Evolutionary conservation across 35 echinoderm and acorn worm genomes (phyloP), one percentile per base, ranked within the genome.

Genomic region (Chiridota heheva): DNA sequence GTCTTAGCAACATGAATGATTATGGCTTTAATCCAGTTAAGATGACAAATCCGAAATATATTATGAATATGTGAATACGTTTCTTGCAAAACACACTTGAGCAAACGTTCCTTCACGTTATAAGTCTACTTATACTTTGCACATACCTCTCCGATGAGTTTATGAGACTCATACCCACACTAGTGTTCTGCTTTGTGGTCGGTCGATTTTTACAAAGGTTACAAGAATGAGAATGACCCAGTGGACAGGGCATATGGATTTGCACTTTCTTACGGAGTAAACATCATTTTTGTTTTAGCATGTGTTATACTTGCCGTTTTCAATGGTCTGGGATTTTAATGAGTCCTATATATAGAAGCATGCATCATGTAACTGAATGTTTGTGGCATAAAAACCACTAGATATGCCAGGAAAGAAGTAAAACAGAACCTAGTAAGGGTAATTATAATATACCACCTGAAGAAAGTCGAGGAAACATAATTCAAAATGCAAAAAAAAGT

Each of bases 61-160:
- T 7, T 5, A 1, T 69, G 0, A 18, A 69, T 8, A 37, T 69
- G n/a, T 30, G 7, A 36, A 40, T 29, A 18, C 55, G 74, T n/a
- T 58, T 33, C 42, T 53, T 78, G 4, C 74, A 78, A 39, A 78
- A 78, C 32, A 78, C 74, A 31, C 28, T 78, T 17, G 74, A 78
- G 49, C 74, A 78, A 41, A 78, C 47, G 1, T 28, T 78, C 15
- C 5, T 78, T 24, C 74, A 78, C 25, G 33, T 78, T 40, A 53
- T 58, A 3, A 17, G 32, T 24, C 31, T 42, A 13, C 44, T 78
- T 6, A 29, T 53, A 24, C 74, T 78, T 7, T 31, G 29, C 6
- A 58, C 74, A 5, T 38, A 33, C 36, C 74, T 78, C 1, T 25
- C 49, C 32, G 28, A n/a, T 1, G 74, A 78, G 15, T 58, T 38